phyloP scores from a whole-genome alignment of 1,140 invertebrate species.

The Drosophila teissieri region DNA sequence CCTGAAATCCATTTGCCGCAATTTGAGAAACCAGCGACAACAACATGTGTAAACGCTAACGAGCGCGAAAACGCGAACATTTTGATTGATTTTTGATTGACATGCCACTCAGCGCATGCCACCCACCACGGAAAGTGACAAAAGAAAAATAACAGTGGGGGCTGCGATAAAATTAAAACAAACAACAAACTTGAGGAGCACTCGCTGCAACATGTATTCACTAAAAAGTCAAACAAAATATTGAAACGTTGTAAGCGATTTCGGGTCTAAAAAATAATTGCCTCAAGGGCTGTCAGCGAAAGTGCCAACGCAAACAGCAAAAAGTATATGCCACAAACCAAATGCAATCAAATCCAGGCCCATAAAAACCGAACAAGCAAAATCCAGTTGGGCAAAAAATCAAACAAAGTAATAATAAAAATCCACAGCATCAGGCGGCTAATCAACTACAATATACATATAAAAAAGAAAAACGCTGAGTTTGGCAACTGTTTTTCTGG shows the following conservation, averaged over 20 bases:
- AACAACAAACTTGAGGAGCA: conserved; percentile 10
- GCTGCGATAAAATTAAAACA: conserved; percentile 2
- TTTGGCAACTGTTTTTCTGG: conserved; percentile 55
- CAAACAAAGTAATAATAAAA: conserved; percentile 65
- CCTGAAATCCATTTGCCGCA: conserved; percentile 57
- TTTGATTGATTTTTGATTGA: conserved; percentile 83
- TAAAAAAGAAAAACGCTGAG: conserved; percentile 58
- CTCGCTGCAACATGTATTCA: background rate
- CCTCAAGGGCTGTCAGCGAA: conserved; percentile 35
- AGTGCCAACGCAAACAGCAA: conserved; percentile 26
- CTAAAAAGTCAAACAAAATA: conserved; percentile 22
- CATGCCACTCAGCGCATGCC: conserved; percentile 66
- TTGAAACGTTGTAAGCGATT: conserved; percentile 29
- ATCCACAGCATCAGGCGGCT: conserved; percentile 42
- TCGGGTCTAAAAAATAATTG: conserved; percentile 37
- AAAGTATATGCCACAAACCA: conserved; percentile 26
- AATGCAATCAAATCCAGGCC: conserved; percentile 55
- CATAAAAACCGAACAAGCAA: conserved; percentile 51
- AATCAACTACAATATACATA: conserved; percentile 57
- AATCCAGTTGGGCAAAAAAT: conserved; percentile 27
- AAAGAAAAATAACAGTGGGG: conserved; percentile 17
- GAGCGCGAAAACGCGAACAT: conserved; percentile 56
- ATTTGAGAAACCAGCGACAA: conserved; percentile 43
- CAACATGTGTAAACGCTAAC: conserved; percentile 76
- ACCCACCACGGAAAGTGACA: conserved; percentile 39